A percentile compares a stretch with the other conserved stretches of the same genome.
Conservation (phyloP, 1,140 invertebrate genomes). For the Drosophila kikkawai region DNA sequence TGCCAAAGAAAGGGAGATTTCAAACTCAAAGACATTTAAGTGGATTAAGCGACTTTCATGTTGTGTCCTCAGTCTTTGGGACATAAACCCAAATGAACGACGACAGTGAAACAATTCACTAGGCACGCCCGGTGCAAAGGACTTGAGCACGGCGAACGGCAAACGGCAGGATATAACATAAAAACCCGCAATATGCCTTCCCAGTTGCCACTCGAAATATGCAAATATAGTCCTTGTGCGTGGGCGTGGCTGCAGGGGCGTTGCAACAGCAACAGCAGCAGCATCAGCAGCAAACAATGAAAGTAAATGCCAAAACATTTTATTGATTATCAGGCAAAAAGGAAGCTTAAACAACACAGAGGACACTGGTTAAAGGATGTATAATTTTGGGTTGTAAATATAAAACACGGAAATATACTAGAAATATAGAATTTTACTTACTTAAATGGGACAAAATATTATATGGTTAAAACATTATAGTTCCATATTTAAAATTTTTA, state of each 20-base stretch:
- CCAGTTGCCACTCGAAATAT: slow-evolving; percentile 66
- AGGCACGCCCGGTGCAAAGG: slow-evolving; percentile 77
- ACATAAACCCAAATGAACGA: slow-evolving; percentile 79
- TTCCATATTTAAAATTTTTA: too few relatives aligned
- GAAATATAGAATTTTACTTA: neutral
- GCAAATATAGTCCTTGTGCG: slow-evolving; percentile 63
- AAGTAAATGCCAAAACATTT: slow-evolving; percentile 84
- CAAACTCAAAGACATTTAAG: slow-evolving; percentile 82
- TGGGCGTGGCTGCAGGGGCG: slow-evolving; percentile 68
- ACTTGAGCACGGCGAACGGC: slow-evolving; percentile 59
- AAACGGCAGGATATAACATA: slow-evolving; percentile 48
- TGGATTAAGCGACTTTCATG: slow-evolving; percentile 82
- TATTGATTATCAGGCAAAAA: slow-evolving; percentile 76
- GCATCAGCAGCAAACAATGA: slow-evolving; percentile 80
- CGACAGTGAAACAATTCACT: slow-evolving; percentile 79
- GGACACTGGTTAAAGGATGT: slow-evolving; percentile 33
- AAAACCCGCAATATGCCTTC: slow-evolving; percentile 68
- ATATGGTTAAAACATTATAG: neutral
- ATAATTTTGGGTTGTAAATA: neutral
- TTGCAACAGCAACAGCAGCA: slow-evolving; percentile 76
- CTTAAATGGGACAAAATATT: neutral
- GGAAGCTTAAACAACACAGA: slow-evolving; percentile 27
- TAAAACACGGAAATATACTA: neutral
- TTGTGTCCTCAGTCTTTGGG: slow-evolving; percentile 59
- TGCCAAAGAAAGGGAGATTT: slow-evolving; percentile 21